Evolutionary conservation across 2,113 vertebrate genomes (phyloP).

Genomic region (Benitochromis conjunctus): DNA sequence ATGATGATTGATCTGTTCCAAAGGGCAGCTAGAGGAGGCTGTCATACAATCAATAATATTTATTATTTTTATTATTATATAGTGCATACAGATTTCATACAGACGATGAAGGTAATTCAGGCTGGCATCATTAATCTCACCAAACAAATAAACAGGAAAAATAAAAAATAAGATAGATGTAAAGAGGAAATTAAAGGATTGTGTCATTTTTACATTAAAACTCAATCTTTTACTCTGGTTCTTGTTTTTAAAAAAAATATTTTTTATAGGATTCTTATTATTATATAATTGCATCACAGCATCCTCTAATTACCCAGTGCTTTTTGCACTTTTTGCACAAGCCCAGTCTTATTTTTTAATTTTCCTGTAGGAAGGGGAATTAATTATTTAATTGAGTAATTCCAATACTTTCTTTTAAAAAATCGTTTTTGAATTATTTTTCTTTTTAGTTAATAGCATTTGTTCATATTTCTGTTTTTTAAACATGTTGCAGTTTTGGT

Average conservation of each 20-base stretch:
- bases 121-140: background rate
- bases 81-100: background rate
- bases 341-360: background rate
- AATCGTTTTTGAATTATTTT: background rate
- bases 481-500: background rate
- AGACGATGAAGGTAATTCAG: background rate
- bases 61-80: background rate
- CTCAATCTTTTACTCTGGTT: background rate
- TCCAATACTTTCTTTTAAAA: background rate
- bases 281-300: background rate
- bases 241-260: background rate
- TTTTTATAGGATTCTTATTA: background rate
- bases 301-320: background rate
- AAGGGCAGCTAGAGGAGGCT: background rate
- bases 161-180: background rate
- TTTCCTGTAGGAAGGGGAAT: background rate
- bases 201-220: background rate
- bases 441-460: accelerated
- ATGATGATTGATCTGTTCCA: background rate
- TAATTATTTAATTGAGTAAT: background rate
- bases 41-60: background rate
- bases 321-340: background rate
- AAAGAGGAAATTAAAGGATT: background rate
- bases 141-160: background rate
- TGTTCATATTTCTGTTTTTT: background rate